Evolutionary conservation across 2,113 vertebrate species (phyloP), one percentile per base, ranked within the genome.

Genomic region (Cheilinus undulatus): DNA sequence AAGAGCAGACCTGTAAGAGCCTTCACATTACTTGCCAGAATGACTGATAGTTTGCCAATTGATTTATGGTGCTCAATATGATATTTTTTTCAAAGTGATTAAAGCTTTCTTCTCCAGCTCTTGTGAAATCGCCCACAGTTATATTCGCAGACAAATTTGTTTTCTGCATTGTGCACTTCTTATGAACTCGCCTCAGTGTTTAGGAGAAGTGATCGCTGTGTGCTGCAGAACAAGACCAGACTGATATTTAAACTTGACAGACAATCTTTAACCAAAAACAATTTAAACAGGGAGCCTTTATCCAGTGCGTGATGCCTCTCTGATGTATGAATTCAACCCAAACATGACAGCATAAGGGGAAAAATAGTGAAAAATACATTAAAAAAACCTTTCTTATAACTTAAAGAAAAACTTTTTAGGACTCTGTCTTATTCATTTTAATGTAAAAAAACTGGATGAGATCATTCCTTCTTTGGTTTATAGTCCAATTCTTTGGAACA

Each of bases 61-160:
- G 83, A 89, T 93, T 88, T 91, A 90, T 59, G 57, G 61, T 62
- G 56, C 79, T 74, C 75, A 85, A 82, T 88, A 56, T 73, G 24
- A 78, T 73, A 74, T 85, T 88, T 85, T 88, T 63, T 78, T 60
- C 40, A 78, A 68, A 80, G 66, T 53, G 71, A 84, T 90, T 87
- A 72, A 76, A 85, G 73, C 54, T 86, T 88, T 84, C 62, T 53
- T 77, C 67, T 80, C 65, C 46, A 22, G 49, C 67, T 78, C 70
- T 86, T 82, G 81, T 58, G 60, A 82, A 85, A 86, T 63, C 9
- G 82, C 76, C 69, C 65, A 17, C 63, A 65, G 80, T 78, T 64
- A 62, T 63, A 60, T 48, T 79, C 78, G 79, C 2, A 38, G 67
- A 73, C 70, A 71, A 73, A 75, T 68, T 80, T 50, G 24, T 53